phyloP scores from a whole-genome alignment of 2,113 vertebrate species.

The Manacus vitellinus region DNA sequence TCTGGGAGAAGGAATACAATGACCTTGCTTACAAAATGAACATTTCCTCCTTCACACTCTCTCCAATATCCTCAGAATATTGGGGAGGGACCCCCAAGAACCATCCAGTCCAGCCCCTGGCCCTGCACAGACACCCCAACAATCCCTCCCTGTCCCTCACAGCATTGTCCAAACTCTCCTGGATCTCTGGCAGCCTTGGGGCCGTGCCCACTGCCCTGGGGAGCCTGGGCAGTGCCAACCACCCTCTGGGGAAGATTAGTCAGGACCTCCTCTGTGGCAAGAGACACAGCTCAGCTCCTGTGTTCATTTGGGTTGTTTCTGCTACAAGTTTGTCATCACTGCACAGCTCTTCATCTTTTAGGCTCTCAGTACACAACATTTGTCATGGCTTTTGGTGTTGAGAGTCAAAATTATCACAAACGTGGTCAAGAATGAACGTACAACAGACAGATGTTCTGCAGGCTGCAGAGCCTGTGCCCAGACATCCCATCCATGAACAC shows the following conservation, averaged over 20 bases:
- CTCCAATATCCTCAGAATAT: background rate
- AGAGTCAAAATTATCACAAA: background rate
- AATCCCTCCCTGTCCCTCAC: background rate
- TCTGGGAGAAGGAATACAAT: background rate
- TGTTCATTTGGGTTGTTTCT: background rate
- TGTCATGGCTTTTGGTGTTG: background rate
- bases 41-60: background rate
- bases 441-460: background rate
- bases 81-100: rapidly evolving
- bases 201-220: background rate
- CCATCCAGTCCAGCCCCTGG: rapidly evolving
- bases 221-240: background rate
- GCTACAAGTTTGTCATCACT: too few relatives aligned
- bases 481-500: background rate
- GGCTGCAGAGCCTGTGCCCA: background rate
- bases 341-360: too few relatives aligned
- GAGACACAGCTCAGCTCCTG: background rate
- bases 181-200: background rate
- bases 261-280: background rate
- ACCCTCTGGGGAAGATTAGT: background rate
- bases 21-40: background rate
- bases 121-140: background rate
- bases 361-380: too few relatives aligned
- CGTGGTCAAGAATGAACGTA: background rate
- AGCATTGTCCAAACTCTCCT: rapidly evolving